Conservation (phyloP, 2,797 vertebrate genomes). For the Bothrops alternatus region DNA sequence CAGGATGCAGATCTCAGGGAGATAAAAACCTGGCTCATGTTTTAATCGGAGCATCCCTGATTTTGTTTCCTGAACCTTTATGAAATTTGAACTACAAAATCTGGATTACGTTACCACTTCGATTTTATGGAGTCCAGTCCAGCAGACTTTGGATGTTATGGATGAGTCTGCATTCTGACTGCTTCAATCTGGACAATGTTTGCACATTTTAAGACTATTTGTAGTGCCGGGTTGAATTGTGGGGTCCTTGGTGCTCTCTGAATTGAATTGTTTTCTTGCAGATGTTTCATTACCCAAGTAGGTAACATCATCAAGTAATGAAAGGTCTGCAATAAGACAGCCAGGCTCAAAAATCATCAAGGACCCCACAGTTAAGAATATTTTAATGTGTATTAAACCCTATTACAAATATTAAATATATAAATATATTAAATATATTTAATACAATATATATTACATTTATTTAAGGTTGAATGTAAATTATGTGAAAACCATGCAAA, state of each 20-base stretch:
- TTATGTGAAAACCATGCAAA: not conserved
- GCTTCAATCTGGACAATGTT: not conserved
- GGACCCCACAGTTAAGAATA: not conserved
- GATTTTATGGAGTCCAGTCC: not conserved
- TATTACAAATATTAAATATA: not conserved
- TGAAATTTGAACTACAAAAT: not conserved
- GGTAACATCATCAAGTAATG: not conserved
- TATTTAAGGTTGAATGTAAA: not conserved
- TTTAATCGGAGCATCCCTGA: not conserved
- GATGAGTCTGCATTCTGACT: not conserved
- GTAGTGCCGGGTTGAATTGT: not conserved
- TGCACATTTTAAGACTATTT: not conserved
- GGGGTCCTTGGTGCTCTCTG: not conserved
- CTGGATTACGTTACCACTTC: not conserved
- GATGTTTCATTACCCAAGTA: not conserved
- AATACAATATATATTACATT: not conserved
- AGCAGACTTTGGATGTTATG: not conserved
- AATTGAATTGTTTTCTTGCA: not conserved
- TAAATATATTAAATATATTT: not conserved
- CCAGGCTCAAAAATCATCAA: not conserved
- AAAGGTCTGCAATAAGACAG: not conserved
- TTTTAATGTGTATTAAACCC: not conserved
- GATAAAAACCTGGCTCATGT: not conserved
- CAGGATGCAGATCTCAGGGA: not conserved
- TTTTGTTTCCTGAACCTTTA: not conserved